These are phyloP conservation scores for Leptinotarsa haldemani DNA, from an alignment of 2,888 invertebrate species.

Conservation along the genomic window DNA sequence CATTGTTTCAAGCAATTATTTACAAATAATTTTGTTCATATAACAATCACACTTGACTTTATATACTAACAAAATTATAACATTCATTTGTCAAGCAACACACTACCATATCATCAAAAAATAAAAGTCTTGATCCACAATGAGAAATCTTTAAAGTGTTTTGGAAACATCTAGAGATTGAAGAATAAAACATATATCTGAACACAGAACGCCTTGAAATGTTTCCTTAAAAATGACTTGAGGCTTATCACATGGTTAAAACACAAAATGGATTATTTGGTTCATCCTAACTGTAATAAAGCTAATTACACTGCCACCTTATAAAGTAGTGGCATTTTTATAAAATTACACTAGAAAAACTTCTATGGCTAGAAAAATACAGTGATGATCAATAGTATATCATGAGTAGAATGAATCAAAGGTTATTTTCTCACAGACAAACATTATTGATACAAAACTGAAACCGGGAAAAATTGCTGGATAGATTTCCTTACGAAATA, in stretches of 20 bases:
- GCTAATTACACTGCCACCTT: conserved; percentile 19
- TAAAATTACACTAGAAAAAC: conserved; percentile 24
- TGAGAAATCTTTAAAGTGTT: not conserved
- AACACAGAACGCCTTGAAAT: conserved; percentile 12
- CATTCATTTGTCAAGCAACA: conserved; percentile 4
- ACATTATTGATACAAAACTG: not conserved
- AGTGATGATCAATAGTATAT: conserved; percentile 18
- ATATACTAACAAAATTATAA: conserved; percentile 4
- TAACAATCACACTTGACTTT: conserved; percentile 18
- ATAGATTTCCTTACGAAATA: not conserved
- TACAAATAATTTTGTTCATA: conserved; percentile 19
- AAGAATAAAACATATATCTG: not conserved
- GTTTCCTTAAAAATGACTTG: conserved; percentile 5
- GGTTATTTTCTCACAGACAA: conserved; percentile 17
- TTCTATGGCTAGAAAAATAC: conserved; percentile 27
- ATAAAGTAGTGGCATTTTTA: conserved; percentile 1
- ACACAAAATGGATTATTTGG: conserved; percentile 21
- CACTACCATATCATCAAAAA: conserved; percentile 7
- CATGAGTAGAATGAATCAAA: not conserved
- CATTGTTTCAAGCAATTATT: conserved; percentile 19
- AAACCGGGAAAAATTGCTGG: not conserved
- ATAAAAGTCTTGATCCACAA: not conserved
- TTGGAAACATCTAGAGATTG: conserved; percentile 6
- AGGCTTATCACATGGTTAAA: conserved; percentile 23
- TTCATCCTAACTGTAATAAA: conserved; percentile 22